These are phyloP conservation scores for Capricornis sumatraensis DNA, from an alignment of 2,113 vertebrate species.

Conservation along the genomic window DNA sequence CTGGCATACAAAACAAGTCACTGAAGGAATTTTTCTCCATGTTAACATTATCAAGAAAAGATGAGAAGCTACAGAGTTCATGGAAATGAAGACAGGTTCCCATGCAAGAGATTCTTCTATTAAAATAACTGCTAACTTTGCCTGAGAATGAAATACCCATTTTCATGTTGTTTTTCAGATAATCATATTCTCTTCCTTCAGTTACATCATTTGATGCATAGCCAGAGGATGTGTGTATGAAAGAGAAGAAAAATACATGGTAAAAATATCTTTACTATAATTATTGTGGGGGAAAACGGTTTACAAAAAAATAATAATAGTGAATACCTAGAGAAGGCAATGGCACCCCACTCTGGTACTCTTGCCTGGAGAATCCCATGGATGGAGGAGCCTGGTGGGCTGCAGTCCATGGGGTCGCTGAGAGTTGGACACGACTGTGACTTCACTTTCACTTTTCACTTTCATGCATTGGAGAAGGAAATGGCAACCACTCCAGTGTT, in stretches of 20 bases:
- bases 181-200: neutral
- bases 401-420: too few relatives aligned
- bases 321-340: neutral
- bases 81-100: constrained; percentile 25
- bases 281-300: neutral
- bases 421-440: too few relatives aligned
- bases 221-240: neutral
- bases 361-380: too few relatives aligned
- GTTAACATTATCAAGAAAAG: constrained; percentile 20
- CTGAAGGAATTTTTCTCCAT: constrained; percentile 6
- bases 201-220: neutral
- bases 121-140: neutral
- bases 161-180: constrained; percentile 8
- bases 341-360: too few relatives aligned
- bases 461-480: too few relatives aligned
- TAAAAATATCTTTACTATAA: neutral
- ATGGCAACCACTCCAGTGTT: too few relatives aligned
- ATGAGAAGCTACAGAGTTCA: constrained; percentile 27
- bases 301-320: neutral
- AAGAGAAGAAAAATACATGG: neutral
- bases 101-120: neutral
- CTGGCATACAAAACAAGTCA: neutral
- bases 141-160: neutral
- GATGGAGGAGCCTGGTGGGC: too few relatives aligned
- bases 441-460: too few relatives aligned